Conservation (phyloP, 2,888 invertebrate genomes). For the Rosalia funebris region DNA sequence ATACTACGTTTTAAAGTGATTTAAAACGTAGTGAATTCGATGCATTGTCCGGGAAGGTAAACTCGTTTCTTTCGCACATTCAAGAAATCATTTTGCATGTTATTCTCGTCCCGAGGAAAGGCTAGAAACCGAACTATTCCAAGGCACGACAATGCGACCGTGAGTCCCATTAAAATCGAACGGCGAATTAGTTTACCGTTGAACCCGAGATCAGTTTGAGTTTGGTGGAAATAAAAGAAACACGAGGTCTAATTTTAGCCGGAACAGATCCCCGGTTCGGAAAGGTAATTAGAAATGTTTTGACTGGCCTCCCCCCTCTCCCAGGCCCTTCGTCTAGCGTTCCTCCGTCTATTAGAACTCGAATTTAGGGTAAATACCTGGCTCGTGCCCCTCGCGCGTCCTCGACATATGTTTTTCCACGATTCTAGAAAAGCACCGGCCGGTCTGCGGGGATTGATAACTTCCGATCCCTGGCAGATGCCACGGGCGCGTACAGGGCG, state of each 20-base stretch:
- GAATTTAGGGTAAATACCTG: slow-evolving; percentile 19
- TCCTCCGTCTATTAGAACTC: slow-evolving; percentile 24
- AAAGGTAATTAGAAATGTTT: slow-evolving; percentile 29
- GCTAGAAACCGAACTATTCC: no score
- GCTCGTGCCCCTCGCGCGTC: slow-evolving; percentile 41
- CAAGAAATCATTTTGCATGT: no score
- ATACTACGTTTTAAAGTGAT: no score
- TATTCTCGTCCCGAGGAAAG: no score
- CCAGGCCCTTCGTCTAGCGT: no score
- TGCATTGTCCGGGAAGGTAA: no score
- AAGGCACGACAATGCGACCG: no score
- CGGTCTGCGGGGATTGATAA: slow-evolving; percentile 49
- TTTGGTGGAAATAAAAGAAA: slow-evolving; percentile 26
- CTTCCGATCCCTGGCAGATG: slow-evolving; percentile 45
- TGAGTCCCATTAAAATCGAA: no score
- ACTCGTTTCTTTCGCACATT: no score
- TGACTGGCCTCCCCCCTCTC: slow-evolving; percentile 22
- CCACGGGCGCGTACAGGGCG: neutral
- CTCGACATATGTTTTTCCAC: slow-evolving; percentile 51
- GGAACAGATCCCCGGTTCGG: neutral
- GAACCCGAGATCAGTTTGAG: slow-evolving; percentile 10
- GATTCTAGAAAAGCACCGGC: slow-evolving; percentile 52
- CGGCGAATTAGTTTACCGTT: neutral
- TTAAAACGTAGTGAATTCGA: no score
- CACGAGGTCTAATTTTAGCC: slow-evolving; percentile 18